Conservation (phyloP, 2,797 vertebrate species). For the Monodelphis domestica region DNA sequence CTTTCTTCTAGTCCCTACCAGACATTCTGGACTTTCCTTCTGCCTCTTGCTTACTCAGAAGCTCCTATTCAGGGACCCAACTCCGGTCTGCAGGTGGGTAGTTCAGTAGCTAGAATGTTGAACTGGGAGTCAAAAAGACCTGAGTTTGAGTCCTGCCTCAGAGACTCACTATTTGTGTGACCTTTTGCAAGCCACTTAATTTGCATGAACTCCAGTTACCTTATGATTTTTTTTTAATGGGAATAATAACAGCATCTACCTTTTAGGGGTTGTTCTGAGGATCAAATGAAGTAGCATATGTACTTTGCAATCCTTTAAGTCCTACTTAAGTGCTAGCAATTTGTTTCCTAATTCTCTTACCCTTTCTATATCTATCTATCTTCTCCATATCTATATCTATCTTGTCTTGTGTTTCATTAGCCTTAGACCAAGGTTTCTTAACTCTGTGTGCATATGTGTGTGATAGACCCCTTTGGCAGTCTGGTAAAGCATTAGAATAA, state of each 20-base stretch:
- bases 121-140: too few relatives aligned
- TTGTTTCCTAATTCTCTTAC: neutral
- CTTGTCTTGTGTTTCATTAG: neutral
- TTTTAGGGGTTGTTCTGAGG: neutral
- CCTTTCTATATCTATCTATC: too few relatives aligned
- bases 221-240: neutral
- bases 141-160: too few relatives aligned
- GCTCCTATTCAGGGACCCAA: neutral
- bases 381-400: too few relatives aligned
- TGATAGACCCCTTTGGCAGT: neutral
- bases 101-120: neutral
- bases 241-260: neutral
- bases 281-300: neutral
- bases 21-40: neutral
- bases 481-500: neutral
- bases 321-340: neutral
- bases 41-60: neutral
- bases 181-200: neutral
- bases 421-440: neutral
- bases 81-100: neutral
- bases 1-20: neutral
- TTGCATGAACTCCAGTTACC: neutral
- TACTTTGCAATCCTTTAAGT: neutral
- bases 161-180: too few relatives aligned
- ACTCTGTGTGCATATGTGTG: neutral